A percentile compares a stretch with the other conserved stretches of the same genome.
phyloP scores from a whole-genome alignment of 2,113 vertebrate genomes.

The Columba janthina region DNA sequence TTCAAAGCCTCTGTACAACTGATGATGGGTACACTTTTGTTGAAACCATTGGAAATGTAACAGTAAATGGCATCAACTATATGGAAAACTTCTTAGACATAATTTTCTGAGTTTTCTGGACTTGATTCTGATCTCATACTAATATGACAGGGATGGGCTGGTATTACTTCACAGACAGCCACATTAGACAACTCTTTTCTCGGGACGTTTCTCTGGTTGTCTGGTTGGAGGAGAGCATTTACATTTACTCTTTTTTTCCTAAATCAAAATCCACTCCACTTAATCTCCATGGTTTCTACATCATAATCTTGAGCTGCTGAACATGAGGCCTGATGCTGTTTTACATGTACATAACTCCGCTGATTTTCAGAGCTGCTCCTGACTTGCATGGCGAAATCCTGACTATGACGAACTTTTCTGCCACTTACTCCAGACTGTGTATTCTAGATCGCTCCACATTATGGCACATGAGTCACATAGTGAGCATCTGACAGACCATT shows the following conservation, averaged over 20 bases:
- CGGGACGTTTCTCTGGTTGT: background rate
- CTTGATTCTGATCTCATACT: background rate
- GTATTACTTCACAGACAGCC: background rate
- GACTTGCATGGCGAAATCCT: background rate
- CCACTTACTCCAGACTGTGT: background rate
- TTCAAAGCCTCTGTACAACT: background rate
- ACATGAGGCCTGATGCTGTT: background rate
- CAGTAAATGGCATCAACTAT: slow-evolving; percentile 3
- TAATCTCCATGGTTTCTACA: background rate
- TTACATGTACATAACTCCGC: background rate
- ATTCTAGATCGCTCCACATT: slow-evolving; percentile 15
- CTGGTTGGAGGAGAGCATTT: background rate
- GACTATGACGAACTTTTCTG: background rate
- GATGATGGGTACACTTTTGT: slow-evolving; percentile 8
- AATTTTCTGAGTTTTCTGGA: slow-evolving; percentile 20
- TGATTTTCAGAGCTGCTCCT: background rate
- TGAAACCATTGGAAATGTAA: background rate
- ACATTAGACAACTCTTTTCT: background rate
- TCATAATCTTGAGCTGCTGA: background rate
- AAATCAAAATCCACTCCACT: background rate
- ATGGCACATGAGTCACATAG: slow-evolving; percentile 16
- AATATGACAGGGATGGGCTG: background rate
- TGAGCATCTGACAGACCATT: slow-evolving; percentile 19
- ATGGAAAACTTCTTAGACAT: background rate
- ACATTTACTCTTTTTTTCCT: background rate